Conservation (phyloP, 92 coral and sea anemone genomes). For the Phenganax subtilis region DNA sequence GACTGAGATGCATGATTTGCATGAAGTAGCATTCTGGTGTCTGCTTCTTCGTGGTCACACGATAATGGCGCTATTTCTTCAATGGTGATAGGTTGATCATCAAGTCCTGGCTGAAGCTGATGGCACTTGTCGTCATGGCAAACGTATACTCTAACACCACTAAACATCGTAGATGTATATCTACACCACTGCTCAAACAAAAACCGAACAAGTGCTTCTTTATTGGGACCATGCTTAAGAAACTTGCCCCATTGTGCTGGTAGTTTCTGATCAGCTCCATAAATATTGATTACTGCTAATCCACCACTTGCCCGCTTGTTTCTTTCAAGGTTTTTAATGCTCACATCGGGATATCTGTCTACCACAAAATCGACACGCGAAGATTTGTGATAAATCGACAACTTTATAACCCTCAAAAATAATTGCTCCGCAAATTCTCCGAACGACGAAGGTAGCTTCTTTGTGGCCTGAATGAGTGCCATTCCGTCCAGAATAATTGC, state of each 20-base stretch:
- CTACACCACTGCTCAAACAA: constrained; percentile 8
- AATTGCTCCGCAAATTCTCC: no score
- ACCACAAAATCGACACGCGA: constrained; percentile 45
- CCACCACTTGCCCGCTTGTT: no score
- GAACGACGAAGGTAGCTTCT: constrained; percentile 52
- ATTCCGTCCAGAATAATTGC: constrained; percentile 59
- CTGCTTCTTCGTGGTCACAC: neutral
- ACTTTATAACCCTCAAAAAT: constrained; percentile 45
- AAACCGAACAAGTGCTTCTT: constrained; percentile 24
- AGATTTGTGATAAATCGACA: constrained; percentile 47
- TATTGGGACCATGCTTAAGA: constrained; percentile 45
- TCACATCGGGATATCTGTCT: neutral
- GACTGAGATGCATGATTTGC: constrained; percentile 10
- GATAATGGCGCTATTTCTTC: neutral
- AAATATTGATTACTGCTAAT: no score
- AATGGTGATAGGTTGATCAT: neutral
- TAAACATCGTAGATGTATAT: no score
- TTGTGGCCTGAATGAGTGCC: constrained; percentile 50
- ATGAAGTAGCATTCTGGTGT: constrained; percentile 29
- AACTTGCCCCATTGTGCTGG: constrained; percentile 61
- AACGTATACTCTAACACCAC: no score
- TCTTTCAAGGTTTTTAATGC: no score
- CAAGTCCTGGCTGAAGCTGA: neutral
- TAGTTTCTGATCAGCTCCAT: constrained; percentile 14
- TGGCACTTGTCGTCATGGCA: neutral